These are phyloP conservation scores for Marasmarcha lunaedactyla DNA, from an alignment of 2,888 invertebrate genomes.

Conservation along the genomic window DNA sequence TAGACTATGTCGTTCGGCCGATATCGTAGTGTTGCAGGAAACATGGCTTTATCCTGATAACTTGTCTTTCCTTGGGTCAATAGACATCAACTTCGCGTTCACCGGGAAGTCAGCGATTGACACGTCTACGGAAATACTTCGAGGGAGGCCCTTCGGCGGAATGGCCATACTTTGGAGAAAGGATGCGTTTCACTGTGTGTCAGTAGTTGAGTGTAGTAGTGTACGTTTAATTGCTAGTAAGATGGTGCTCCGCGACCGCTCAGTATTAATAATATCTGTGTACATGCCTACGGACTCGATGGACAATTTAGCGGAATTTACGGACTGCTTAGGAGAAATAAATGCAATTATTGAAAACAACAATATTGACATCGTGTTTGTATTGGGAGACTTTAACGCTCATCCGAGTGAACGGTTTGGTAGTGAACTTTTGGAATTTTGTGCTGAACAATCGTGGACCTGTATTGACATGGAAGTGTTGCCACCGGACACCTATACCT, in stretches of 20 bases:
- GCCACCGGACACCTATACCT: too few species aligned
- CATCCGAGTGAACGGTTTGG: too few species aligned
- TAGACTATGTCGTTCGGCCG: neutral
- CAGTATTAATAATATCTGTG: neutral
- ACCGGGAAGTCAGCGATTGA: conserved; percentile 3
- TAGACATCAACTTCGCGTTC: neutral
- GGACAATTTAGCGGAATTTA: too few species aligned
- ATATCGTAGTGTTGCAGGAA: conserved; percentile 1
- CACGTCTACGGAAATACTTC: neutral
- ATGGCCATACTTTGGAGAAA: conserved; percentile 4
- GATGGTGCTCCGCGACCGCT: neutral
- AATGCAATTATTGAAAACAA: too few species aligned
- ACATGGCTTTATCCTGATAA: conserved; percentile 2
- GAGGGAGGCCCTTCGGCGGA: conserved; percentile 5
- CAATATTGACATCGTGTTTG: too few species aligned
- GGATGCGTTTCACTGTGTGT: neutral
- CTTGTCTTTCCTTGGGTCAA: neutral
- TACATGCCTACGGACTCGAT: conserved; percentile 4
- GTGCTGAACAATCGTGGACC: too few species aligned
- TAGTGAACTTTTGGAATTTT: too few species aligned
- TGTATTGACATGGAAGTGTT: too few species aligned
- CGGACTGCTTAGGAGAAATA: too few species aligned
- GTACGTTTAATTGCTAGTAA: conserved; percentile 2
- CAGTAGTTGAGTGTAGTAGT: conserved; percentile 1
- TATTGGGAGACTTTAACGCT: too few species aligned